These are phyloP conservation scores for Rattus rattus DNA, from an alignment of 2,113 vertebrate species.

Conservation along the genomic window DNA sequence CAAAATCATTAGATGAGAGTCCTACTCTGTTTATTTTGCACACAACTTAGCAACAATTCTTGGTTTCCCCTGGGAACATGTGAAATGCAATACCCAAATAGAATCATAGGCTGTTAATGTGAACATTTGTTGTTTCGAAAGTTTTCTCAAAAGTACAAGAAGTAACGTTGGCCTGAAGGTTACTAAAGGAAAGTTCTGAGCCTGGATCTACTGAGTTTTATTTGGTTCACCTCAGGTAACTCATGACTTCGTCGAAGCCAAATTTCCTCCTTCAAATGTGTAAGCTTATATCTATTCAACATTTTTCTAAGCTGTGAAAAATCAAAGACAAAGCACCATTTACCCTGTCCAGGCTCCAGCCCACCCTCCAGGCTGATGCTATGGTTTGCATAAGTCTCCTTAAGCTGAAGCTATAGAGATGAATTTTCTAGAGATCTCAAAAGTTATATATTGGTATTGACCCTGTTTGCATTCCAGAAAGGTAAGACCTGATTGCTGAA, in stretches of 20 bases:
- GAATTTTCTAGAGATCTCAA: background rate
- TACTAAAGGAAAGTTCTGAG: background rate
- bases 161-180: background rate
- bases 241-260: background rate
- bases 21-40: background rate
- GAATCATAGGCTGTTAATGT: background rate
- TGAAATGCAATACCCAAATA: background rate
- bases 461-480: background rate
- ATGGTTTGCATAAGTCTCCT: background rate
- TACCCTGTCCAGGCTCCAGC: fast-evolving
- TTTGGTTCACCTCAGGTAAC: background rate
- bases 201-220: background rate
- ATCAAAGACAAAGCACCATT: background rate
- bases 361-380: fast-evolving
- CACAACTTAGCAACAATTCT: background rate
- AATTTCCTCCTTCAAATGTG: background rate
- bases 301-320: background rate
- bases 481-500: background rate
- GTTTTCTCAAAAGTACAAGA: conserved; percentile 19
- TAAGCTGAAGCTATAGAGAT: too few relatives aligned
- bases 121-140: background rate
- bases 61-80: background rate
- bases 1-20: background rate
- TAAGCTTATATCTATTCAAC: background rate
- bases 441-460: background rate